These are phyloP conservation scores for Xestia ashworthii DNA, from an alignment of 2,888 invertebrate species.

Conservation along the genomic window DNA sequence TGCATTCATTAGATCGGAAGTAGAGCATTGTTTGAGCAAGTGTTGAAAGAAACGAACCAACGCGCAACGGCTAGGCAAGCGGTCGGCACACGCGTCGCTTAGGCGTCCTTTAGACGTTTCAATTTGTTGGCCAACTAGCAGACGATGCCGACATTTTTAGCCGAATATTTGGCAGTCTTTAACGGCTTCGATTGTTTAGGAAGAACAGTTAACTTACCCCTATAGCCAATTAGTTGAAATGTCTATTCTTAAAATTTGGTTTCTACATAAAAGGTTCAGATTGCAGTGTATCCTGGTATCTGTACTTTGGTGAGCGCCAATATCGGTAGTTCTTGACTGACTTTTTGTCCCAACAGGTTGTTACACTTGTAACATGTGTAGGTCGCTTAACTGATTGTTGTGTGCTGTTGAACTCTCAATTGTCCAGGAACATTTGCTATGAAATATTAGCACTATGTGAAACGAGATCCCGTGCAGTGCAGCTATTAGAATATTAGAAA, in stretches of 20 bases:
- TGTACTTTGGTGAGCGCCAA: background rate
- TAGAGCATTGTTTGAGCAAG: conserved; percentile 84
- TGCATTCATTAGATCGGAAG: conserved; percentile 78
- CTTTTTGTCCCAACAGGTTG: background rate
- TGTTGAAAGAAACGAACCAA: conserved; percentile 82
- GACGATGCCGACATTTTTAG: background rate
- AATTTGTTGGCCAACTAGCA: background rate
- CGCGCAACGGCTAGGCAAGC: conserved; percentile 58
- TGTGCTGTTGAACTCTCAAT: conserved; percentile 74
- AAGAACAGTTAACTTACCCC: background rate
- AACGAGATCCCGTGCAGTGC: conserved; percentile 53
- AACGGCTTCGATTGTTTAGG: background rate
- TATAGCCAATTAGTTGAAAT: background rate
- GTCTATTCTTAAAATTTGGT: background rate
- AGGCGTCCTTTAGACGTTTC: conserved; percentile 2
- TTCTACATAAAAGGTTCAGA: background rate
- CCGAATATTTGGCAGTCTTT: background rate
- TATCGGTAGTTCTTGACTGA: background rate
- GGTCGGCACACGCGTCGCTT: conserved; percentile 55
- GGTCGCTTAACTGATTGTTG: conserved; percentile 68
- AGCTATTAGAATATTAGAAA: conserved; percentile 58
- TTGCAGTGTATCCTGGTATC: background rate
- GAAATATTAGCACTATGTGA: conserved; percentile 58
- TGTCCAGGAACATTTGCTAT: conserved; percentile 49
- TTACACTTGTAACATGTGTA: background rate